Evolutionary conservation across 2,888 invertebrate species (phyloP).

Genomic region (Strigamia maritima): DNA sequence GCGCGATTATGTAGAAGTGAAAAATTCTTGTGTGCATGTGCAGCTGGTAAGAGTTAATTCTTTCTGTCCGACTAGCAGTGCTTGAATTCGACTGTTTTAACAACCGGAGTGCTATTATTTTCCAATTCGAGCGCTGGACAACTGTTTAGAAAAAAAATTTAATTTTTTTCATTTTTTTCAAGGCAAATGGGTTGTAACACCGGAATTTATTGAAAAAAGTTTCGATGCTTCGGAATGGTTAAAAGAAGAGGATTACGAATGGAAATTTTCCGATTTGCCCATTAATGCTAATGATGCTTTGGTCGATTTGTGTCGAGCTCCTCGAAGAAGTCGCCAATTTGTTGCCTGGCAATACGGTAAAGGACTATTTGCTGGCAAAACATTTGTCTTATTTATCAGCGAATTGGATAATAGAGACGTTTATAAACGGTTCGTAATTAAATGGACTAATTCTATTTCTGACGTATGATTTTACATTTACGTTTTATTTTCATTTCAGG

Average conservation of each 20-base stretch:
- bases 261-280: background rate
- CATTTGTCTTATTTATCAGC: background rate
- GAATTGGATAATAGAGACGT: background rate
- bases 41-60: conserved; percentile 5
- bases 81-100: too few relatives aligned
- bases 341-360: background rate
- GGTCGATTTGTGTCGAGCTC: background rate
- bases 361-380: background rate
- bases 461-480: too few relatives aligned
- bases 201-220: background rate
- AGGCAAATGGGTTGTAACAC: conserved; percentile 13
- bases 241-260: conserved; percentile 20
- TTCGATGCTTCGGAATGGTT: background rate
- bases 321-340: background rate
- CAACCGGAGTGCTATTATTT: too few relatives aligned
- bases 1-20: background rate
- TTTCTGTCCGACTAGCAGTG: too few relatives aligned
- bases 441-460: too few relatives aligned
- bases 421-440: too few relatives aligned
- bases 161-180: background rate
- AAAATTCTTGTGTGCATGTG: background rate
- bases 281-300: background rate
- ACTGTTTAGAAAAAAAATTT: too few relatives aligned
- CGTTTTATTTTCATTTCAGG: background rate
- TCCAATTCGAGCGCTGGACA: too few relatives aligned